phyloP scores from a whole-genome alignment of 2,888 invertebrate genomes.

The Cactoblastis cactorum region DNA sequence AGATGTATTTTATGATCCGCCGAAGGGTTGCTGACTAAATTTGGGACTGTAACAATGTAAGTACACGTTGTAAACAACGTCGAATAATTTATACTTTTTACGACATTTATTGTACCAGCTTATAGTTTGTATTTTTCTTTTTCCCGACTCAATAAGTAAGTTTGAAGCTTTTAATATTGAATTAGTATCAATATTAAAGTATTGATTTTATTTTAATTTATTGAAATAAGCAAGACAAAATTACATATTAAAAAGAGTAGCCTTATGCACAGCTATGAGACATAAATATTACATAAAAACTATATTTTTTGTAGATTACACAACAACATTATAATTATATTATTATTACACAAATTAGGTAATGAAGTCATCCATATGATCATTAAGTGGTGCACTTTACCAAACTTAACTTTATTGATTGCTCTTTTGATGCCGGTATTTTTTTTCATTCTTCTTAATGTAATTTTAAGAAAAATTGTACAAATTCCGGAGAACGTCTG shows the following conservation, averaged over 20 bases:
- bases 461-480: too few relatives aligned
- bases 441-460: background rate
- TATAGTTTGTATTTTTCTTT: conserved; percentile 14
- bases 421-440: background rate
- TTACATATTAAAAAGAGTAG: too few relatives aligned
- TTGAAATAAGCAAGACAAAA: too few relatives aligned
- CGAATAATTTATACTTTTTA: conserved; percentile 11
- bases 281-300: too few relatives aligned
- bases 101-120: background rate
- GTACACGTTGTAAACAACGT: conserved; percentile 18
- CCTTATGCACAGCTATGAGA: too few relatives aligned
- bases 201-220: too few relatives aligned
- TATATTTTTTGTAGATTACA: too few relatives aligned
- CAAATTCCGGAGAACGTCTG: too few relatives aligned
- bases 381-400: conserved; percentile 18
- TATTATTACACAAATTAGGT: conserved; percentile 16
- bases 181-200: too few relatives aligned
- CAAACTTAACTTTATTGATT: conserved; percentile 4
- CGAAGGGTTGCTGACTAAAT: conserved; percentile 63
- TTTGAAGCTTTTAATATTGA: too few relatives aligned
- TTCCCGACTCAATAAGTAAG: too few relatives aligned
- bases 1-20: conserved; percentile 54
- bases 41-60: conserved; percentile 52
- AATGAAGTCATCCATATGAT: conserved; percentile 18
- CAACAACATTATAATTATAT: too few relatives aligned